A percentile compares a stretch with the other conserved stretches of the same genome.
Evolutionary conservation across 2,797 vertebrate genomes (phyloP).

Genomic region (Pseudotriccus pelzelni): DNA sequence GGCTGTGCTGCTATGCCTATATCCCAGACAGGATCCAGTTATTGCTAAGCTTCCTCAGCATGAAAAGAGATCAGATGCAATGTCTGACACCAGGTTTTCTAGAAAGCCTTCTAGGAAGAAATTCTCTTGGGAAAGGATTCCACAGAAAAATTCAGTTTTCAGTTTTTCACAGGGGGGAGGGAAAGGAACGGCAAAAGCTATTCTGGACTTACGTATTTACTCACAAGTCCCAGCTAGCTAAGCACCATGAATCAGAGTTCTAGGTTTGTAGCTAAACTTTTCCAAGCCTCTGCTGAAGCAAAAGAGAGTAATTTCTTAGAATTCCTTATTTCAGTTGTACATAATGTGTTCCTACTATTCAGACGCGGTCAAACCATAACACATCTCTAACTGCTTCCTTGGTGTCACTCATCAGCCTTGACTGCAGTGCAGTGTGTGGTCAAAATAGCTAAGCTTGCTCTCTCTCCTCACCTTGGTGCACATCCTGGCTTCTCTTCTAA

Average conservation of each 20-base stretch:
- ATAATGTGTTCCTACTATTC: accelerated
- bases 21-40: background rate
- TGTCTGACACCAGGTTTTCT: background rate
- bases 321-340: background rate
- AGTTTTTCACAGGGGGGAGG: background rate
- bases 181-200: background rate
- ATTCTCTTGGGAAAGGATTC: background rate
- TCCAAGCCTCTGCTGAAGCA: background rate
- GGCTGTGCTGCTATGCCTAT: background rate
- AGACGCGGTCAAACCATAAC: background rate
- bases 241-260: background rate
- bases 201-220: background rate
- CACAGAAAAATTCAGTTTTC: background rate
- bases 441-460: background rate
- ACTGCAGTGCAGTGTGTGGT: background rate
- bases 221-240: background rate
- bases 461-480: background rate
- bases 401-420: background rate
- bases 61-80: slow-evolving; percentile 16
- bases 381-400: background rate
- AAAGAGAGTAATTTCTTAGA: background rate
- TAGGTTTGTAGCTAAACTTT: background rate
- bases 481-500: background rate
- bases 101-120: background rate
- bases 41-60: background rate